Evolutionary conservation across 1,140 invertebrate species (phyloP).

Genomic region (Tetramorium parvispinum): DNA sequence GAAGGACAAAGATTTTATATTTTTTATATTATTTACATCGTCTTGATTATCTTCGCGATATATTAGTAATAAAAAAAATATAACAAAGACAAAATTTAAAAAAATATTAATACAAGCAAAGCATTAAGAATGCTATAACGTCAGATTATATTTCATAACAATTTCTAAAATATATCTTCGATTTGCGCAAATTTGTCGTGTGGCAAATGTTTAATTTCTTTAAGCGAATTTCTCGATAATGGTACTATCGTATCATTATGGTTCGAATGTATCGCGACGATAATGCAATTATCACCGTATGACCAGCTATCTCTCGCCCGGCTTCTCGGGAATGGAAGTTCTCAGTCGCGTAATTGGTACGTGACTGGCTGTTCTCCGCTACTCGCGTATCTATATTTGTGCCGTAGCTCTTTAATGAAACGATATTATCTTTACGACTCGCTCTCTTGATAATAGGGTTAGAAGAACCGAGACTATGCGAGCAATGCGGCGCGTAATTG

Average conservation of each 20-base stretch:
- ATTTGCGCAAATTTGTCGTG: neutral
- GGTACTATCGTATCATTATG: slow-evolving; percentile 10
- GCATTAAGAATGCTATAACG: neutral
- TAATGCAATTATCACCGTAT: slow-evolving; percentile 49
- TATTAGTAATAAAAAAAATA: neutral
- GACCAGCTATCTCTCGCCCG: slow-evolving; percentile 46
- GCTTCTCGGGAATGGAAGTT: slow-evolving; percentile 46
- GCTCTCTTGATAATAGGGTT: slow-evolving; percentile 52
- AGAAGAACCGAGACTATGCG: slow-evolving; percentile 41
- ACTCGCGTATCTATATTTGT: slow-evolving; percentile 60
- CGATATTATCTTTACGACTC: slow-evolving; percentile 63
- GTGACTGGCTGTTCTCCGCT: slow-evolving; percentile 35
- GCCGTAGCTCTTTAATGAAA: slow-evolving; percentile 39
- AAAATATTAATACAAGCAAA: neutral
- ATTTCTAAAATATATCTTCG: neutral
- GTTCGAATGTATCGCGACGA: slow-evolving; percentile 38
- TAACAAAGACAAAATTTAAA: neutral
- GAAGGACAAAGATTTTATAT: neutral
- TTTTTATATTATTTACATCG: slow-evolving; percentile 4
- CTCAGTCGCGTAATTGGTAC: slow-evolving; percentile 49
- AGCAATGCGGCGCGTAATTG: slow-evolving; percentile 22
- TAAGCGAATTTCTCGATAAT: slow-evolving; percentile 13
- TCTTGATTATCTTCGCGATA: slow-evolving; percentile 29
- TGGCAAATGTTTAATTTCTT: slow-evolving; percentile 23
- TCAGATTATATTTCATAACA: neutral